Evolutionary conservation across 2,797 vertebrate genomes (phyloP).

Genomic region (Spondyliosoma cantharus): DNA sequence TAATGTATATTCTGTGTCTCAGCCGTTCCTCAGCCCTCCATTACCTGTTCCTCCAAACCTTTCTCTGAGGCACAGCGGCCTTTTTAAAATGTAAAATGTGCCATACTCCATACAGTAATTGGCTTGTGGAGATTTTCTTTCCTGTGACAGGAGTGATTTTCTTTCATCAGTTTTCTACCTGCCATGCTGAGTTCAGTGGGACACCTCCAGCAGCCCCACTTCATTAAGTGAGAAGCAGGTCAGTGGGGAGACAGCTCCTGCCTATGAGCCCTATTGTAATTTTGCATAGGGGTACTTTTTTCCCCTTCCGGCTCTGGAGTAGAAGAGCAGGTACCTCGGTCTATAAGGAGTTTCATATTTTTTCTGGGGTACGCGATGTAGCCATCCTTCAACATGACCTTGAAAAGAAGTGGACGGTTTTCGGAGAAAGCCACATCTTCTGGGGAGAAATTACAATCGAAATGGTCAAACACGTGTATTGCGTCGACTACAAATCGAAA

Average conservation of each 20-base stretch:
- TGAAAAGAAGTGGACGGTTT: conserved; percentile 36
- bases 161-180: conserved; percentile 76
- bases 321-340: conserved; percentile 34
- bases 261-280: conserved; percentile 60
- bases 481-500: too few species aligned
- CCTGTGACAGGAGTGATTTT: conserved; percentile 75
- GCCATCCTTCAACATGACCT: conserved; percentile 60
- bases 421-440: conserved; percentile 7
- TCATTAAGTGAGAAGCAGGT: conserved; percentile 77
- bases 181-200: conserved; percentile 76
- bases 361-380: conserved; percentile 33
- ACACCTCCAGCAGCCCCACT: conserved; percentile 65
- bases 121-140: conserved; percentile 72
- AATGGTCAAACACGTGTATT: too few species aligned
- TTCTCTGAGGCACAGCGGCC: conserved; percentile 40
- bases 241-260: conserved; percentile 63
- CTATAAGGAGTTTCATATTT: conserved; percentile 45
- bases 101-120: conserved; percentile 69
- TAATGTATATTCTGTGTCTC: conserved; percentile 70
- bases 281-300: conserved; percentile 51
- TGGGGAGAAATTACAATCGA: too few species aligned
- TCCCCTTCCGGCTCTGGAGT: conserved; percentile 27
- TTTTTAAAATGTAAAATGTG: conserved; percentile 73
- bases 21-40: conserved; percentile 59
- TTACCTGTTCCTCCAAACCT: conserved; percentile 45